Evolutionary conservation across 1,140 invertebrate genomes (phyloP), one percentile per base, ranked within the genome.

Genomic region (Gonioctena quinquepunctata): DNA sequence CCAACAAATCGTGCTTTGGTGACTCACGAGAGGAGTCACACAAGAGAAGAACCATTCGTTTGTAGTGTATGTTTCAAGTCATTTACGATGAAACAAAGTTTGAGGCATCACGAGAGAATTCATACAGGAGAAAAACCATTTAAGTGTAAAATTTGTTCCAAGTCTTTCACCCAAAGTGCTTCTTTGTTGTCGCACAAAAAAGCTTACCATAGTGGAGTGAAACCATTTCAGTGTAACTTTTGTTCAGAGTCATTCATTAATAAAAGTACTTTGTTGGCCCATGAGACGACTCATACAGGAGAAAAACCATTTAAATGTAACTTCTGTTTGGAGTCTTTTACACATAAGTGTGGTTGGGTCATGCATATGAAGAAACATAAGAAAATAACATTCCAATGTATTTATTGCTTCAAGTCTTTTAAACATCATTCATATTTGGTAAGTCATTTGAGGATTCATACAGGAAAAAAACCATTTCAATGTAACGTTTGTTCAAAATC

Each of bases 271-370:
- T 67, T 82, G 48, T 78, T 81, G 65, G 26, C 78, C 11, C 80
- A 82, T 57, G 70, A 77, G 48, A 64, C 76, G 13, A 78, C 76
- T 25, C 93, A 94, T 73, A 93, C 92, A 0, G 88, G 89, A 1
- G 88, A 91, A 70, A 78, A 87, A 49, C 90, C 90, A 0, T 90
- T 90, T 77, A 81, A 88, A 69, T 89, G 92, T 74, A 85, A 84
- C 0, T 87, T 88, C 49, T 95, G 93, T 76, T 86, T 87, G 3
- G 94, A 93, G 81, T 50, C 54, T 23, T 59, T 59, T 6, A 59
- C 11, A 3, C 33, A 42, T 13, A 42, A 42, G 16, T 13, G 16
- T 42, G 7, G 16, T 42, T 42, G 11, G 13, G 8, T 42, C 33
- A 42, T 42, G 33, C 11, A 42, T 13, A 42, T n/a, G 16, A 3